Evolutionary conservation across 2,113 vertebrate species (phyloP).

Genomic region (Phalacrocorax brasilianus): DNA sequence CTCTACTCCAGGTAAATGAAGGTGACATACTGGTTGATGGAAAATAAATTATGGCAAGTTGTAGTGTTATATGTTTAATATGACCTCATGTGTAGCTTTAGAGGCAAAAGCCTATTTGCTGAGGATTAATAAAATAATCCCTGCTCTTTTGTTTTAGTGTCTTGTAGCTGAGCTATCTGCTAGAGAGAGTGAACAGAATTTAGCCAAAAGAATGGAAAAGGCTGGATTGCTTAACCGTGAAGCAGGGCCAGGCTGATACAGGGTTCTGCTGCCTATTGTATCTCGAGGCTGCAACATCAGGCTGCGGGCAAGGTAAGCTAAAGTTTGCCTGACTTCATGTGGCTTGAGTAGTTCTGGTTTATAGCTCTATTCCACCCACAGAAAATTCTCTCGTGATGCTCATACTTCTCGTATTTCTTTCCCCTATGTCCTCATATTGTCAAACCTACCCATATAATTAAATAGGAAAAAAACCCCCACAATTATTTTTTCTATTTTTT

Average conservation of each 20-base stretch:
- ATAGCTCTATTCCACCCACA: not conserved
- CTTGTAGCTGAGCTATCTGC: not conserved
- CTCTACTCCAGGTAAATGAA: not conserved
- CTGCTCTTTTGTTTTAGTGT: not conserved
- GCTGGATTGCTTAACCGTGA: not conserved
- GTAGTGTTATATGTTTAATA: not conserved
- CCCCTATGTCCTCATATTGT: not conserved
- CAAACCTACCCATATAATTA: not conserved
- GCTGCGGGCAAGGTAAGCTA: not conserved
- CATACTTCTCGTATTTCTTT: not conserved
- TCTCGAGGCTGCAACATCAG: not conserved
- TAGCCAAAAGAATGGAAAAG: not conserved
- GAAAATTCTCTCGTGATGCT: not conserved
- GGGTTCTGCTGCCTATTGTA: not conserved
- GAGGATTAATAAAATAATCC: not conserved
- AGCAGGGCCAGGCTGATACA: not conserved
- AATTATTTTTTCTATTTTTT: not conserved
- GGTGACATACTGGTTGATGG: not conserved
- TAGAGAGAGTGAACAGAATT: not conserved
- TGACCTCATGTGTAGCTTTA: not conserved
- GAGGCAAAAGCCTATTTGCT: not conserved
- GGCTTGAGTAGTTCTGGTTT: not conserved
- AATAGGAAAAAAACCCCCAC: not conserved
- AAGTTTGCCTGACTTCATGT: not conserved
- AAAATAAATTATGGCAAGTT: not conserved